Evolutionary conservation across 2,888 invertebrate genomes (phyloP).

Genomic region (Endotricha flammealis): DNA sequence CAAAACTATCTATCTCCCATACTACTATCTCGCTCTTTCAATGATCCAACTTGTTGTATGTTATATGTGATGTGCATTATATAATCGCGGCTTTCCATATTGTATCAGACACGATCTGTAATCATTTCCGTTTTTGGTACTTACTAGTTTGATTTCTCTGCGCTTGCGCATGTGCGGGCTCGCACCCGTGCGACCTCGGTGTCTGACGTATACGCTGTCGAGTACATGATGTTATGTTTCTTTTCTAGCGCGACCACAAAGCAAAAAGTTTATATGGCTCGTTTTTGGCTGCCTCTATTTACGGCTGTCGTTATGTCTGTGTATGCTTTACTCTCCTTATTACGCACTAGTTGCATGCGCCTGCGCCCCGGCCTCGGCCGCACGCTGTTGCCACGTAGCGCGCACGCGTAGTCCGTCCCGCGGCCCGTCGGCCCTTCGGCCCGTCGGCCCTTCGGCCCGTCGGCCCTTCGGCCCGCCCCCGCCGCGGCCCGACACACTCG

Average conservation of each 20-base stretch:
- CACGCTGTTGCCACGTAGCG: conserved; percentile 34
- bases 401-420: conserved; percentile 54
- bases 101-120: conserved; percentile 46
- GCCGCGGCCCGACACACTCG: neutral
- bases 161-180: conserved; percentile 28
- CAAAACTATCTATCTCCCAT: conserved; percentile 77
- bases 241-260: conserved; percentile 74
- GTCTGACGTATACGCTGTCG: conserved; percentile 40
- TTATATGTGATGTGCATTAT: conserved; percentile 61
- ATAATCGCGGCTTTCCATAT: conserved; percentile 62
- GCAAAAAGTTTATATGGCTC: conserved; percentile 76
- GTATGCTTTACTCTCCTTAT: conserved; percentile 70
- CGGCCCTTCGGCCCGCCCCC: neutral
- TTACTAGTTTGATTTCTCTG: conserved; percentile 48
- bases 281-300: conserved; percentile 76
- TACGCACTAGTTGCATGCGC: conserved; percentile 64
- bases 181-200: conserved; percentile 12
- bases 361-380: conserved; percentile 25
- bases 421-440: conserved; percentile 8
- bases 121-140: conserved; percentile 35
- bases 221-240: conserved; percentile 65
- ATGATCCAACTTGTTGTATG: conserved; percentile 42
- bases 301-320: conserved; percentile 76
- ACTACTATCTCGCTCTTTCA: conserved; percentile 54
- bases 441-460: neutral